Conservation (phyloP, 2,797 vertebrate genomes). For the Pyrocephalus nanus region DNA sequence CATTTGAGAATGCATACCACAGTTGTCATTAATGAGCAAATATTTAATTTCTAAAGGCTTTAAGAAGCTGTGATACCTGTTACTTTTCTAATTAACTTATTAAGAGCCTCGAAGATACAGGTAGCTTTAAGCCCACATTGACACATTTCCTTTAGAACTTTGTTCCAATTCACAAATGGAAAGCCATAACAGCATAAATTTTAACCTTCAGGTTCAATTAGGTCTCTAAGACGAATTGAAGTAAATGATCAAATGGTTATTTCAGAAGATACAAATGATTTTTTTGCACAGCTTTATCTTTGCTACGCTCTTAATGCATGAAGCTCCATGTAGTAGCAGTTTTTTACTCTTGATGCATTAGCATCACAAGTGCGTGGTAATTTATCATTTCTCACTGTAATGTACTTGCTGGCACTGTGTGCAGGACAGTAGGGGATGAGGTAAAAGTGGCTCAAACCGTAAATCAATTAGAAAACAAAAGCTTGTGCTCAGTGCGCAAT, state of each 20-base stretch:
- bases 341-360: slow-evolving; percentile 78
- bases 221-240: slow-evolving; percentile 49
- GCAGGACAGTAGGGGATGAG: slow-evolving; percentile 79
- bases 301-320: slow-evolving; percentile 36
- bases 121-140: background rate
- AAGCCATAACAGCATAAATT: slow-evolving; percentile 41
- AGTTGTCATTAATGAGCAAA: background rate
- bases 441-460: slow-evolving; percentile 80
- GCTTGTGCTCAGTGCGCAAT: slow-evolving; percentile 76
- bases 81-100: slow-evolving; percentile 7
- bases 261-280: slow-evolving; percentile 48
- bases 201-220: slow-evolving; percentile 68
- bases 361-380: slow-evolving; percentile 80
- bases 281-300: slow-evolving; percentile 33
- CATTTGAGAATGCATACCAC: background rate
- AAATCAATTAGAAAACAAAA: slow-evolving; percentile 91
- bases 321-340: slow-evolving; percentile 53
- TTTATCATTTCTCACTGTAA: slow-evolving; percentile 85
- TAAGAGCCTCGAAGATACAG: background rate
- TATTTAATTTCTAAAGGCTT: background rate
- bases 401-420: slow-evolving; percentile 79
- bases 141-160: slow-evolving; percentile 32
- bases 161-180: slow-evolving; percentile 48
- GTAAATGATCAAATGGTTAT: slow-evolving; percentile 57
- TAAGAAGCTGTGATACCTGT: background rate